Conservation (phyloP, 2,888 invertebrate species). For the Tipula helvola region DNA sequence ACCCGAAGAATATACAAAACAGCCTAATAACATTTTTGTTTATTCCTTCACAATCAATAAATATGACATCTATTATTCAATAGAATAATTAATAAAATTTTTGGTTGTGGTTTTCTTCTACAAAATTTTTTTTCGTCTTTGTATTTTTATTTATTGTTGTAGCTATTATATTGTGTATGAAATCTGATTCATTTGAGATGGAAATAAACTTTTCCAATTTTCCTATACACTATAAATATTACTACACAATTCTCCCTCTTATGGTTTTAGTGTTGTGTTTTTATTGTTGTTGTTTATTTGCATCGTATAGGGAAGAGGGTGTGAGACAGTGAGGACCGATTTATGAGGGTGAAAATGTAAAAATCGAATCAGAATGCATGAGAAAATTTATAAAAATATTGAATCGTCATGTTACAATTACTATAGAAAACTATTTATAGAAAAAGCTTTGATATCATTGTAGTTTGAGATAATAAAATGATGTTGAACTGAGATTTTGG, state of each 20-base stretch:
- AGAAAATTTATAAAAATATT: background rate
- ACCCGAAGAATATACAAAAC: background rate
- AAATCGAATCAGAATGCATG: background rate
- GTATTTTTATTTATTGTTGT: background rate
- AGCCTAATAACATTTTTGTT: background rate
- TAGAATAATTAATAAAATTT: background rate
- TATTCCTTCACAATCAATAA: background rate
- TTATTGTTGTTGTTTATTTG: background rate
- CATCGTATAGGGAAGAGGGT: background rate
- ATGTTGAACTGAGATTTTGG: background rate
- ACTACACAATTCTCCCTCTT: background rate
- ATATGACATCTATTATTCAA: background rate
- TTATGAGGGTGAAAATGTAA: background rate
- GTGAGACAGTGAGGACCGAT: background rate
- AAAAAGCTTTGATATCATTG: background rate
- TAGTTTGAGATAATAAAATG: background rate
- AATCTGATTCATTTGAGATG: background rate
- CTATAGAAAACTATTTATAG: background rate
- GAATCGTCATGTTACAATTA: background rate
- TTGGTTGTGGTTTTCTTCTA: background rate
- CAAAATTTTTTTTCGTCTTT: background rate
- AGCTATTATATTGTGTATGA: background rate
- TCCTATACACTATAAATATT: background rate
- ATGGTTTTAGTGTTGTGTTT: background rate
- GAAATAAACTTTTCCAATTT: background rate